Base-by-base conservation (phyloP, 2,797 vertebrate genomes). In the Gastrophryne carolinensis region DNA sequence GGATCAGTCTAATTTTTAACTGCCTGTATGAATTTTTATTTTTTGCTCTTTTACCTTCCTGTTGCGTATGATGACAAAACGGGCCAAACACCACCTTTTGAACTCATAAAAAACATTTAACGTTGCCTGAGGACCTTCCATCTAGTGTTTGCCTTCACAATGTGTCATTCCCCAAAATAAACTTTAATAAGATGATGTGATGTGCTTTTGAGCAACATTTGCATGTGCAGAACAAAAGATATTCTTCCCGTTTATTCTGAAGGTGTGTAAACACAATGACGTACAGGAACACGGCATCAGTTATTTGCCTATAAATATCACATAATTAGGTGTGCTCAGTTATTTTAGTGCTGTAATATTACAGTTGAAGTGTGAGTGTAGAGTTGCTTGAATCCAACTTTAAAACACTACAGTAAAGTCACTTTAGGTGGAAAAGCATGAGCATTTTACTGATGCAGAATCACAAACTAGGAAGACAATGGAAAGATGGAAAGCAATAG, bases 151-250 rank as follows among this genome's bases (percentile, higher is more conserved):
- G 12, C 5, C 27, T 24, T 27, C 68, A 60, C 26, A 57, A 34
- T 49, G 29, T 49, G 29, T n/a, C 54, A 71, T 32, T 32, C 8
- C 26, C 29, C 23, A 58, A 71, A 58, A 71, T 71, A 49, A 26
- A 11, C 7, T 3, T 7, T 23, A 27, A 29, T 27, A 47, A 26
- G 32, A 44, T 27, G 54, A 32, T 57, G 26, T n/a, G 2, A 1
- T 32, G 13, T 47, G 27, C 17, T 61, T 49, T 37, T 5, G 37
- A 23, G 21, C 12, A 56, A 2, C 27, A 37, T 62, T 56, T 56
- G 53, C 26, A 30, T 32, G n/a, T 56, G 52, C n/a, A 32, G 19
- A 9, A 4, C 7, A 26, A 7, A 1, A 11, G 11, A 24, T 19
- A 54, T 8, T 12, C 44, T 34, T 10, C 44, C 44, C 44, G 15